Evolutionary conservation across 1,140 invertebrate species (phyloP).

Genomic region (Hylyphantes graminicola): DNA sequence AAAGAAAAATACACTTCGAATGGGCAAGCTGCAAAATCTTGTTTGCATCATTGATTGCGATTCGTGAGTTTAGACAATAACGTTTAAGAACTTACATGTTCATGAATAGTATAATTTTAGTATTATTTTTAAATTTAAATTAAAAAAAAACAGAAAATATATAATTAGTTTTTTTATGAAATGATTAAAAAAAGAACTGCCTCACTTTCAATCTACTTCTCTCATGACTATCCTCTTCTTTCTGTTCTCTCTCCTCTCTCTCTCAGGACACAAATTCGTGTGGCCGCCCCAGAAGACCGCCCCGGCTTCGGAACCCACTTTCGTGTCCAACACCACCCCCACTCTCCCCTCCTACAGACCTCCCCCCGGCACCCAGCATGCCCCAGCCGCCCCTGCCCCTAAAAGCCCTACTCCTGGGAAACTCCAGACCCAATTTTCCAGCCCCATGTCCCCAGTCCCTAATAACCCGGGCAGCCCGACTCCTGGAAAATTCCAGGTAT

Average conservation of each 20-base stretch:
- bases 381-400: background rate
- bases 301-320: constrained; percentile 17
- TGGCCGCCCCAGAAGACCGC: constrained; percentile 71
- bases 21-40: too few relatives aligned
- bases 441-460: constrained; percentile 5
- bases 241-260: constrained; percentile 42
- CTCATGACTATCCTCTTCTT: constrained; percentile 26
- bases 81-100: too few relatives aligned
- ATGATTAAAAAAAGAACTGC: background rate
- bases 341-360: constrained; percentile 55
- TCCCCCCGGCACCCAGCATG: constrained; percentile 59
- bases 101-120: too few relatives aligned
- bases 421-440: background rate
- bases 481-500: background rate
- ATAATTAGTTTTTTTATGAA: too few relatives aligned
- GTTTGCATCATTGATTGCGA: too few relatives aligned
- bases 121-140: too few relatives aligned
- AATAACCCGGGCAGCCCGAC: background rate
- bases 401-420: constrained; percentile 1
- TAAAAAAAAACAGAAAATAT: too few relatives aligned
- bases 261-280: constrained; percentile 68
- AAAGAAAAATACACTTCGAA: too few relatives aligned
- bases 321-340: constrained; percentile 49
- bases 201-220: constrained; percentile 39
- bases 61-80: too few relatives aligned